Evolutionary conservation across 2,888 invertebrate genomes (phyloP), one percentile per base, ranked within the genome.

Genomic region (Lasius fuliginosus): DNA sequence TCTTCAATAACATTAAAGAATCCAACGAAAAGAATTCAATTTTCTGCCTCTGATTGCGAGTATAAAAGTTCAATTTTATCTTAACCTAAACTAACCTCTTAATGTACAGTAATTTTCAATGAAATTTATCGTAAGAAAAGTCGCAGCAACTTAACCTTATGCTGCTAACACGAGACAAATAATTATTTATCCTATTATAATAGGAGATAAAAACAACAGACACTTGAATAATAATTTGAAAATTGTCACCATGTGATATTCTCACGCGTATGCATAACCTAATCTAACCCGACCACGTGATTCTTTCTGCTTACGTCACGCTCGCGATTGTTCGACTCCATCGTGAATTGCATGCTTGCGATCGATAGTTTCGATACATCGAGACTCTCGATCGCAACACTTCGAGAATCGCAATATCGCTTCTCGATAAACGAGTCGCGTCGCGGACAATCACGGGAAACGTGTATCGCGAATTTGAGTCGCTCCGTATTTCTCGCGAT

Each of bases 321-420:
- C 4, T 23, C 23, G 18, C 23, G 56, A 23, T 56, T 23, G 11
- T 2, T 58, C 23, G 62, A 18, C 2, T 18, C 8, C 27, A 62
- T 33, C 18, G 8, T 8, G 1, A 30, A 30, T n/a, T n/a, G n/a
- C n/a, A n/a, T n/a, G 60, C 12, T 15, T 30, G 40, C 4, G n/a
- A 69, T 69, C 5, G 42, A 49, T 49, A 46, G 33, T 46, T 5
- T 49, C 18, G 49, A 53, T 53, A n/a, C 8, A 12, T 60, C 30
- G 60, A 60, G 15, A 60, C 27, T 11, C 18, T 65, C 49, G 49
- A 53, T 53, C 18, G 8, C 12, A 23, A 53, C 36, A 27, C 12
- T 23, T 76, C 76, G 69, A 76, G n/a, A 53, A n/a, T 76, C 67
- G 64, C 64, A 64, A 64, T 36, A n/a, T 65, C 5, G 67, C 5